Base-by-base conservation (phyloP, 2,113 vertebrate species). In the Salvelinus fontinalis region DNA sequence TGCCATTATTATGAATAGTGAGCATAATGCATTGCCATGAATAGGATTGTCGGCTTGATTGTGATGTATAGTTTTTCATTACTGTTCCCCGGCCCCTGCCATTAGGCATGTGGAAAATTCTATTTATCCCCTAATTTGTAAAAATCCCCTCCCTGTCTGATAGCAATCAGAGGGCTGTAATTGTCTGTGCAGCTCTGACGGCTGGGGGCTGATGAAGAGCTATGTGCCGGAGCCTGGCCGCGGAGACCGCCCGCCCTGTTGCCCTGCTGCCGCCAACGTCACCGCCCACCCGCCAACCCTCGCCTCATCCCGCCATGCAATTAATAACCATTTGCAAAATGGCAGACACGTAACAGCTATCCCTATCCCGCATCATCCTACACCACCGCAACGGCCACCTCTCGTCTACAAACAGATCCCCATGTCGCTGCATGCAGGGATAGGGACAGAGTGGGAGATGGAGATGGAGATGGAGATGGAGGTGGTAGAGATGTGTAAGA, bases 31-130 rank as follows among this genome's bases (percentile, higher is more conserved):
- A 93, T 94, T 92, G 94, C 94, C 95, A 97, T 97, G 96, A 97
- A 97, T 97, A 96, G 96, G 95, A 95, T 96, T 97, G 96, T 97
- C 96, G 93, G 83, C 83, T 94, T 99, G 97, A 99, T 99, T 96
- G 97, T 99, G 97, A 99, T 98, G 95, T 98, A 99, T 99, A 95
- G 97, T 97, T 98, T 99, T 99, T 99, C 97, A 99, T 99, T 99
- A 99, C 96, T 86, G 93, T 92, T 95, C 95, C 94, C 94, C 96
- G 93, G 95, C 95, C 95, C 95, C 94, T 94, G 93, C 95, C 95
- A 96, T 95, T 95, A 97, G 95, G 96, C 94, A 95, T 96, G 94
- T 94, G 94, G 95, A 95, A 96, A 90, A 97, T 97, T 97, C 96
- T 99, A 99, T 99, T 98, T 98, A 99, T 98, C 96, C 95, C 93